Percentiles rank a stretch among this genome's conserved stretches.
These are phyloP conservation scores for Anthopleura xanthogrammica DNA, from an alignment of 92 coral and sea anemone species.

Conservation along the genomic window DNA sequence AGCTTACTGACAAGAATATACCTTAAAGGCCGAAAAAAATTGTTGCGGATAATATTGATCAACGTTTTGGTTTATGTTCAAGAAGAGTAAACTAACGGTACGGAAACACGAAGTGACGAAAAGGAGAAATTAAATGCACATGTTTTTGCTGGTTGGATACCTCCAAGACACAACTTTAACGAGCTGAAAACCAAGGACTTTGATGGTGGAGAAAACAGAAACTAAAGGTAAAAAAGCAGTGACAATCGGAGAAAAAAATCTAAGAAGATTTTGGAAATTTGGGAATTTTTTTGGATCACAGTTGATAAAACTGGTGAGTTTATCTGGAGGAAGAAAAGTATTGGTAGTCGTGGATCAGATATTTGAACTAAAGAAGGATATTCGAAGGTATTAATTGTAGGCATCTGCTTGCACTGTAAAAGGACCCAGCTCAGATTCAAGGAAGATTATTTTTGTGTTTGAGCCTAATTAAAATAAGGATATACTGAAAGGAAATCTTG, in stretches of 20 bases:
- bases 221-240: too few species aligned
- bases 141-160: not conserved
- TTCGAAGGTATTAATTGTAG: not conserved
- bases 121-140: not conserved
- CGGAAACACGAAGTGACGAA: too few species aligned
- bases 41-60: too few species aligned
- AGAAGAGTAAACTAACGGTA: too few species aligned
- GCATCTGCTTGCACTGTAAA: too few species aligned
- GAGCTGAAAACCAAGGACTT: not conserved
- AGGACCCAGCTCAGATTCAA: too few species aligned
- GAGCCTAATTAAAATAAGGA: too few species aligned
- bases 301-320: not conserved
- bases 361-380: not conserved
- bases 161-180: not conserved
- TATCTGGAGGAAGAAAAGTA: not conserved
- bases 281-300: too few species aligned
- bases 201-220: not conserved
- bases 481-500: not conserved
- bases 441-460: too few species aligned
- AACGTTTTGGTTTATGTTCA: too few species aligned
- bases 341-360: not conserved
- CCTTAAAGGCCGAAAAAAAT: too few species aligned
- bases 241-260: not conserved
- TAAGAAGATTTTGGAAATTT: not conserved
- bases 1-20: too few species aligned